phyloP scores from a whole-genome alignment of 2,888 invertebrate genomes.

The Polyommatus icarus region DNA sequence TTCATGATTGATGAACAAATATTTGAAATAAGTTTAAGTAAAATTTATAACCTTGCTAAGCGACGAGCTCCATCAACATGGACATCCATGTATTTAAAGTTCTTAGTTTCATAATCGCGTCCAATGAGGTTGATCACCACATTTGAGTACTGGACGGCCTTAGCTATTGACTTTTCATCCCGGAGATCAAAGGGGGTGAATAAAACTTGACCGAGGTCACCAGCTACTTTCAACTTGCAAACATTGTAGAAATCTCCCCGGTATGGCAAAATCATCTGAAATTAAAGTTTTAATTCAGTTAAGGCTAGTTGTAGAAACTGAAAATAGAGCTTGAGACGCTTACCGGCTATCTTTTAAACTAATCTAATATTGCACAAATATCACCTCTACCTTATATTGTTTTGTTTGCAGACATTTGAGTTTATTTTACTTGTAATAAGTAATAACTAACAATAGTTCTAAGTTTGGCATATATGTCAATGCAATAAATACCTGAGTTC shows the following conservation, averaged over 20 bases:
- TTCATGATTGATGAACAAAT: neutral
- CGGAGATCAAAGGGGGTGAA: slow-evolving; percentile 91
- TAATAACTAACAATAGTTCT: no score
- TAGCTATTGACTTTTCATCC: slow-evolving; percentile 92
- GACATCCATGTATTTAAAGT: slow-evolving; percentile 92
- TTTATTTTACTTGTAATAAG: neutral
- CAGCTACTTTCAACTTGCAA: slow-evolving; percentile 88
- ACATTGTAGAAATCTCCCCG: slow-evolving; percentile 92
- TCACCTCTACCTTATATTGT: neutral
- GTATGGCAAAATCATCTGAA: slow-evolving; percentile 94
- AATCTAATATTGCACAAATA: neutral
- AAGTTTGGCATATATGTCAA: neutral
- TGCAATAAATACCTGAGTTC: slow-evolving; percentile 83
- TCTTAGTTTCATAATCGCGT: slow-evolving; percentile 94
- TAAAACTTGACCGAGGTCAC: slow-evolving; percentile 97
- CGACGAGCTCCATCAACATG: slow-evolving; percentile 91
- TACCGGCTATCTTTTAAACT: no score
- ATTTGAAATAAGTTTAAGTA: slow-evolving; percentile 1
- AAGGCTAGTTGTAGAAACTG: neutral
- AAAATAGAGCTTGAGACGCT: neutral
- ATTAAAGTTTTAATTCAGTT: slow-evolving; percentile 42
- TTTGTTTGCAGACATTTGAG: neutral
- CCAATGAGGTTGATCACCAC: slow-evolving; percentile 98
- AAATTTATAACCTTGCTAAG: slow-evolving; percentile 84
- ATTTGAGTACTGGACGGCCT: slow-evolving; percentile 95